Evolutionary conservation across 2,888 invertebrate genomes (phyloP), one percentile per base, ranked within the genome.

Genomic region (Campoletis raptor): DNA sequence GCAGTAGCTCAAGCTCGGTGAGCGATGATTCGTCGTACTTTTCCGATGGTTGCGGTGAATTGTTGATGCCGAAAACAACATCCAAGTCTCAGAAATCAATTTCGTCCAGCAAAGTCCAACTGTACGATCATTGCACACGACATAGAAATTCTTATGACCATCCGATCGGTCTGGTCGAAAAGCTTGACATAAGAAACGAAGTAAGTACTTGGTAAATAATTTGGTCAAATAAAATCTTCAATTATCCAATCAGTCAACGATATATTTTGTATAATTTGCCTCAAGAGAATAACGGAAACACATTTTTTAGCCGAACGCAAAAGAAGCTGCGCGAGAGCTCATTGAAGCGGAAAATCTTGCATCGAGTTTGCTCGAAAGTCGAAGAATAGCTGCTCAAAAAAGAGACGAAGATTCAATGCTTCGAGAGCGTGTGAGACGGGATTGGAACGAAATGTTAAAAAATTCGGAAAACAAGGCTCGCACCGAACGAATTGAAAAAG

Each of bases 1-100:
- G 90, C 70, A 90, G 90, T 73, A 90, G 89, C 64, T 89, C 90
- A 57, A 92, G 89, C 80, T 92, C 93, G 21, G 89, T 91, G 61
- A 94, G 92, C 76, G 92, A 93, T 30, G 93, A 94, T 88, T 94
- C 94, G 8, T 94, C 93, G 10, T 93, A 94, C 87, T 93, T 92
- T 88, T 93, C 93, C 52, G 92, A 93, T 54, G 79, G 87, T 57
- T 84, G 86, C 36, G 40, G 84, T n/a, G 85, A 87, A 66, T 76
- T 76, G 21, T 69, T 78, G n/a, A 40, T 85, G 40, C 76, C 87
- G 30, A 87, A 85, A 77, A 40, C 72, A 21, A 87, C 83, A 24
- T 81, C 90, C n/a, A 92, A 88, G 42, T 87, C 88, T 78, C 85
- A 87, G 24, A 81, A 87, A 57, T 90, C 91, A 8, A 61, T 89